These are phyloP conservation scores for Ormia ochracea DNA, from an alignment of 2,888 invertebrate species.

Conservation along the genomic window DNA sequence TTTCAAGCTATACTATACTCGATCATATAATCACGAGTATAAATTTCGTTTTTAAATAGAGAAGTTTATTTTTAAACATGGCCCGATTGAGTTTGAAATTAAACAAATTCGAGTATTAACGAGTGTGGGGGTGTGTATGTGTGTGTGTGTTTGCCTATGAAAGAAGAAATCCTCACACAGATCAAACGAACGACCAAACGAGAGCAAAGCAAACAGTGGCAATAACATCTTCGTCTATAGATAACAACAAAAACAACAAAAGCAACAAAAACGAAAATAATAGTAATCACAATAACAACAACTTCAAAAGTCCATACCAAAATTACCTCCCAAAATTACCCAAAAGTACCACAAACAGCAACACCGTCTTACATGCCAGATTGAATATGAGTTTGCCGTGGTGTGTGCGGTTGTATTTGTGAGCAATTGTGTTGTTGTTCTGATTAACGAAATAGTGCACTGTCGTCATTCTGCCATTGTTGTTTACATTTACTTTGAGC, in stretches of 20 bases:
- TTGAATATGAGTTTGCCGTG: not conserved
- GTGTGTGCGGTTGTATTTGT: not conserved
- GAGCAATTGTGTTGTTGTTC: not conserved
- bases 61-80: slow-evolving; percentile 54
- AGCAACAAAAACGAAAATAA: too few relatives aligned
- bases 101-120: not conserved
- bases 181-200: slow-evolving; percentile 5
- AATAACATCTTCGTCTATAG: slow-evolving; percentile 18
- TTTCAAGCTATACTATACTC: slow-evolving; percentile 33
- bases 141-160: too few relatives aligned
- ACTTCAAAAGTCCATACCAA: not conserved
- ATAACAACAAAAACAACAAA: slow-evolving; percentile 4
- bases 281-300: too few relatives aligned
- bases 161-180: slow-evolving; percentile 16
- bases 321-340: slow-evolving; percentile 36
- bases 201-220: slow-evolving; percentile 27
- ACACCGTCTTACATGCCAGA: slow-evolving; percentile 16
- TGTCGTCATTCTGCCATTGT: slow-evolving; percentile 21
- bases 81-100: slow-evolving; percentile 31
- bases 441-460: slow-evolving; percentile 21
- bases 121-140: too few relatives aligned
- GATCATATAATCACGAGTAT: slow-evolving; percentile 4
- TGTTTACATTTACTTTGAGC: slow-evolving; percentile 40
- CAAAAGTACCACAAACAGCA: slow-evolving; percentile 8
- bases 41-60: slow-evolving; percentile 52